Percentiles rank a stretch among this genome's conserved stretches.
These are phyloP conservation scores for Dipus sagitta DNA, from an alignment of 2,797 vertebrate genomes.

Conservation along the genomic window DNA sequence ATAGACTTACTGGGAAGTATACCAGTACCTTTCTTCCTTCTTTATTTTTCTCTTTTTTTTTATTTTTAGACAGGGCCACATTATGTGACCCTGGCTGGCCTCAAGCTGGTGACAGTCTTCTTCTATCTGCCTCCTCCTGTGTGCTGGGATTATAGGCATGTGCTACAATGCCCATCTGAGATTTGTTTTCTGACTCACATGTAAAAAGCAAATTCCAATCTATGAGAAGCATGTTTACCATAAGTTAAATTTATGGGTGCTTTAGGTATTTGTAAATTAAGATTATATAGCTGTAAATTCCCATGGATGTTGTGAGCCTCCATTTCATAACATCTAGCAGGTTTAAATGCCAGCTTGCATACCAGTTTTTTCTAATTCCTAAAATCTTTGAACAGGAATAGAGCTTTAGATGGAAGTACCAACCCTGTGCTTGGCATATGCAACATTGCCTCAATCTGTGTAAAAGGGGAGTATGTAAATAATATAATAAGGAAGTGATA, in stretches of 20 bases:
- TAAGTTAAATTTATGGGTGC: not conserved
- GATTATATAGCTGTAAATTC: rapidly evolving
- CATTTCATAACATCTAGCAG: not conserved
- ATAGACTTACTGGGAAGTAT: not conserved
- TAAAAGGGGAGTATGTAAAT: not conserved
- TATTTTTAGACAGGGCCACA: not conserved
- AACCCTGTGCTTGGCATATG: not conserved
- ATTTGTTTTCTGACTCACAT: not conserved
- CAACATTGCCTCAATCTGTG: not conserved
- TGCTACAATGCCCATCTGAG: not conserved
- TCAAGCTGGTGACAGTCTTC: not conserved
- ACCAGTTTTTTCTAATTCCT: not conserved
- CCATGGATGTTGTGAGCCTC: rapidly evolving
- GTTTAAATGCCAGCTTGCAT: not conserved
- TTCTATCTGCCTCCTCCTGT: not conserved
- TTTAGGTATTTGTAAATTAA: not conserved
- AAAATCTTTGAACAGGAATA: not conserved
- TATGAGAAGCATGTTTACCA: not conserved
- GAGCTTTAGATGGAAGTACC: not conserved
- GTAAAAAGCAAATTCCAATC: not conserved
- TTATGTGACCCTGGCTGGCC: no score
- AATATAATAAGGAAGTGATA: not conserved
- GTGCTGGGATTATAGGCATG: not conserved
- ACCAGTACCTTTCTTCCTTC: not conserved
- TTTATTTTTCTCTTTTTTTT: not conserved